A percentile compares a stretch with the other conserved stretches of the same genome.
These are phyloP conservation scores for Nyctereutes procyonoides DNA, from an alignment of 2,113 vertebrate genomes.

Conservation along the genomic window DNA sequence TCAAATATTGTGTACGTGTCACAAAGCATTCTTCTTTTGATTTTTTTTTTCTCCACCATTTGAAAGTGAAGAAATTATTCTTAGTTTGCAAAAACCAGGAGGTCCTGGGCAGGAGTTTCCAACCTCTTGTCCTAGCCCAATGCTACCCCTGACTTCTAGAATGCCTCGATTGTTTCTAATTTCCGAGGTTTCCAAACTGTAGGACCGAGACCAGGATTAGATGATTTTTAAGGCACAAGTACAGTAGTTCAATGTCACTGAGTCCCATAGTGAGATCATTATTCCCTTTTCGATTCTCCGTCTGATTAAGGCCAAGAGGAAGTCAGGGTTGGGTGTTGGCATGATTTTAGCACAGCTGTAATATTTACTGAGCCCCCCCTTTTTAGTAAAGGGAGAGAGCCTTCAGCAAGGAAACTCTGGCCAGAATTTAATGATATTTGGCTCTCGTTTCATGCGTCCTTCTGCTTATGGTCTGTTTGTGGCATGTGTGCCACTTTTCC, in stretches of 20 bases:
- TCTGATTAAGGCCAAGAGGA: neutral
- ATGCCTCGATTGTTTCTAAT: neutral
- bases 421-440: neutral
- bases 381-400: neutral
- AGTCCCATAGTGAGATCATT: neutral
- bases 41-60: neutral
- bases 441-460: neutral
- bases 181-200: neutral
- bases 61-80: neutral
- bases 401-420: neutral
- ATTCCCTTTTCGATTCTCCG: neutral
- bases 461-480: neutral
- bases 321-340: fast-evolving
- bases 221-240: neutral
- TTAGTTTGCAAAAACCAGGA: neutral
- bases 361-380: too few species aligned
- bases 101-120: neutral
- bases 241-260: neutral
- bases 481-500: neutral
- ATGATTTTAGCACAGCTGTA: neutral
- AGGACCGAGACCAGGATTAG: neutral
- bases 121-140: neutral
- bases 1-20: neutral
- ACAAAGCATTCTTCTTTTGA: neutral
- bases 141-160: neutral